Base-by-base conservation (phyloP, 2,797 vertebrate genomes). In the Falco columbarius region DNA sequence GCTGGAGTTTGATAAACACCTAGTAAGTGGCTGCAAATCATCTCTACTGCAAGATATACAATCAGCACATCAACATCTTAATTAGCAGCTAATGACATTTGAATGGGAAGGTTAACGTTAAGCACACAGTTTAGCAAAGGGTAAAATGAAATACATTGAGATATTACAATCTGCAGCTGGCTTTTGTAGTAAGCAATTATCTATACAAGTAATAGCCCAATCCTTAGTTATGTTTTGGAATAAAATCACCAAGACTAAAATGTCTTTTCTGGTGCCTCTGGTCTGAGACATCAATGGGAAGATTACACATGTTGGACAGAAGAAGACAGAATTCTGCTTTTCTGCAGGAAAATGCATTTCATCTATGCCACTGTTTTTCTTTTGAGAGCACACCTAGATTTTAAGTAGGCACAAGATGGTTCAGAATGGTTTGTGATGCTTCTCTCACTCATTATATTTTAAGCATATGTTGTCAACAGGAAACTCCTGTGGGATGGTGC, bases 41-140 rank as follows among this genome's bases (percentile, higher is more conserved):
- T 95, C 94, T 97, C 96, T 95, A 86, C 93, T 95, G 96, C 95
- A 96, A 96, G 93, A 96, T 95, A 93, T 83, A 97, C 97, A 97
- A 97, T 97, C 97, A 97, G 96, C 94, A 96, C 96, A 97, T 97
- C 97, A 98, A 97, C 98, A 97, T 97, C 98, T 98, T 98, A 98
- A 98, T 98, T 98, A 98, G 97, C 84, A 95, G 91, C 86, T 98
- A 98, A 98, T 97, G 97, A 97, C 97, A 97, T 97, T 96, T 97
- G 96, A 95, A 97, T 93, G 91, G 94, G 97, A 97, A 97, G 96
- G 98, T 98, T 98, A 98, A 95, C 6, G 4, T 95, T 97, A 94
- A 97, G 89, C 47, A 46, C 93, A 94, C 62, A 95, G 67, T 75
- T 84, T 80, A 91, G 70, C 87, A 92, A 93, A 94, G 83, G 47